Evolutionary conservation across 2,113 vertebrate species (phyloP).

Genomic region (Xenus cinereus): DNA sequence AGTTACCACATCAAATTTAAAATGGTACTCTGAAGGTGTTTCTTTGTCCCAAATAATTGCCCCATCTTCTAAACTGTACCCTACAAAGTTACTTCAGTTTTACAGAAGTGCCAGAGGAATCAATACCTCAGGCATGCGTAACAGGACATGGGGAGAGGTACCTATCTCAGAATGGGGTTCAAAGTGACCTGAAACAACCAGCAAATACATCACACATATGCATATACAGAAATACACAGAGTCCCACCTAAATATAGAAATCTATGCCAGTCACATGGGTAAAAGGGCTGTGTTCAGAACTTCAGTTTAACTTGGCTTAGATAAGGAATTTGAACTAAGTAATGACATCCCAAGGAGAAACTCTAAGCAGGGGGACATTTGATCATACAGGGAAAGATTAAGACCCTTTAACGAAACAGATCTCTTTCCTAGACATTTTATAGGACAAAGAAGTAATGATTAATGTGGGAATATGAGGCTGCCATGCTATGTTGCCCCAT

Average conservation of each 20-base stretch:
- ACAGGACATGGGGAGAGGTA: not conserved
- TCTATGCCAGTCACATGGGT: not conserved
- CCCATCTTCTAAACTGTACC: not conserved
- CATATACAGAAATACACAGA: not conserved
- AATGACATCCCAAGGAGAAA: not conserved
- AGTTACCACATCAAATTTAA: not conserved
- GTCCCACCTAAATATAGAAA: not conserved
- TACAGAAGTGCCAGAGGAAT: not conserved
- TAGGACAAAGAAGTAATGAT: not conserved
- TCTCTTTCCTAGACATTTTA: not conserved
- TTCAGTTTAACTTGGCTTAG: not conserved
- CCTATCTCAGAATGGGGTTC: rapidly evolving
- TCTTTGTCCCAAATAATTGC: not conserved
- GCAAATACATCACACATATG: not conserved
- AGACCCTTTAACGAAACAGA: not conserved
- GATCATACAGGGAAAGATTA: not conserved
- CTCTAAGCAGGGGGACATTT: not conserved
- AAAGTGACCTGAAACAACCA: not conserved
- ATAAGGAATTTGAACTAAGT: not conserved
- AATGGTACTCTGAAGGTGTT: not conserved
- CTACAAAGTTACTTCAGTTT: not conserved
- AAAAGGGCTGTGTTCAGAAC: not conserved
- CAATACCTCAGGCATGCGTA: not conserved
- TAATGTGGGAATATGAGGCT: not conserved
- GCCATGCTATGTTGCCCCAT: not conserved